Evolutionary conservation across 2,113 vertebrate genomes (phyloP).

Genomic region (Oenanthe oenanthe): DNA sequence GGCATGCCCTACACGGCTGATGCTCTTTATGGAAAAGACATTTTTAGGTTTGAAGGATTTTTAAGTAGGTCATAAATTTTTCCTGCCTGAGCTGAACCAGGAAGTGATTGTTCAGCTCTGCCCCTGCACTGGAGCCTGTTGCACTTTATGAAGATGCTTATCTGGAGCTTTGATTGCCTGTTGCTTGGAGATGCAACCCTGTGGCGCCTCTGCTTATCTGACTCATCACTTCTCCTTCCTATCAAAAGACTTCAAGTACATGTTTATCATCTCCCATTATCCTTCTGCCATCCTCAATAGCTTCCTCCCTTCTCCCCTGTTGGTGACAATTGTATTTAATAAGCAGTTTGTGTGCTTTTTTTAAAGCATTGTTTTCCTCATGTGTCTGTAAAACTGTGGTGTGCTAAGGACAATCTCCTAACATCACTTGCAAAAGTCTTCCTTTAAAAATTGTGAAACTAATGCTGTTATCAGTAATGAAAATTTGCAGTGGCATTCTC

Average conservation of each 20-base stretch:
- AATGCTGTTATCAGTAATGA: background rate
- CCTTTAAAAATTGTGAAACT: background rate
- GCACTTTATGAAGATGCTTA: constrained; percentile 81
- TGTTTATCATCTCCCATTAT: constrained; percentile 61
- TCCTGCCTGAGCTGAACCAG: constrained; percentile 70
- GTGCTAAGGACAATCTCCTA: accelerated
- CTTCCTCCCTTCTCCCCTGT: background rate
- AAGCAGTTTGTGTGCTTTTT: background rate
- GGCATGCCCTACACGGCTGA: background rate
- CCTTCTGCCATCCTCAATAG: background rate
- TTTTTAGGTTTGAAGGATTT: constrained; percentile 42
- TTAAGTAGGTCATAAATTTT: constrained; percentile 74
- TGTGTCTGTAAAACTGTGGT: background rate
- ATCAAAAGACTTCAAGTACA: constrained; percentile 66
- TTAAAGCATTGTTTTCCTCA: background rate
- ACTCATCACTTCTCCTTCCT: constrained; percentile 82
- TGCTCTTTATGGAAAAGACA: constrained; percentile 19
- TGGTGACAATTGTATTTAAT: background rate
- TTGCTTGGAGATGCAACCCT: constrained; percentile 77
- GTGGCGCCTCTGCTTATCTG: constrained; percentile 84
- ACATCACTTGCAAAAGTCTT: background rate
- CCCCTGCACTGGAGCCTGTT: constrained; percentile 61
- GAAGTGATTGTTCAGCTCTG: constrained; percentile 68
- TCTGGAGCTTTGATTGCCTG: constrained; percentile 78
- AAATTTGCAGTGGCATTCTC: background rate